Conservation (phyloP, 2,888 invertebrate species). For the Hirtodrosophila cameraria region DNA sequence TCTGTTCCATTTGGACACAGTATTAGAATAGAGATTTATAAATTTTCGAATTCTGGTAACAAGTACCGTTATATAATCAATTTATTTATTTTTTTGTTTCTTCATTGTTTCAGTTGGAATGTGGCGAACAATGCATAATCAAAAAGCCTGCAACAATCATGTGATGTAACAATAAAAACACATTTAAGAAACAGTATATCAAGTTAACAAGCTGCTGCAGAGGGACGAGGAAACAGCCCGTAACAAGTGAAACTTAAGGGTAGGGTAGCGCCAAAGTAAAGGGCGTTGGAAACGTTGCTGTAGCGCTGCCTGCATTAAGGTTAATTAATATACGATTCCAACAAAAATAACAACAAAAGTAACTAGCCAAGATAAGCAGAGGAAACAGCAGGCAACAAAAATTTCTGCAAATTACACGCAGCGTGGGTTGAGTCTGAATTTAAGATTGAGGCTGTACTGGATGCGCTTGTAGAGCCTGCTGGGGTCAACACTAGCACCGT, state of each 20-base stretch:
- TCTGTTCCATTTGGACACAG: too few species aligned
- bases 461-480: constrained; percentile 19
- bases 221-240: constrained; percentile 16
- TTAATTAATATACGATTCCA: constrained; percentile 78
- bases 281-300: constrained; percentile 9
- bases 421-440: constrained; percentile 46
- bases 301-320: constrained; percentile 58
- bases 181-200: constrained; percentile 57
- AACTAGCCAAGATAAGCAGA: constrained; percentile 32
- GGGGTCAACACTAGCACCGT: constrained; percentile 3
- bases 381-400: constrained; percentile 45
- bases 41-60: too few species aligned
- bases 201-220: constrained; percentile 56
- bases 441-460: background rate
- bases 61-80: constrained; percentile 5
- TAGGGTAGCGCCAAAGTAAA: constrained; percentile 35
- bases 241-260: constrained; percentile 37
- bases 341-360: constrained; percentile 49
- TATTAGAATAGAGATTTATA: too few species aligned
- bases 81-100: constrained; percentile 10
- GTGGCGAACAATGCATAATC: constrained; percentile 41
- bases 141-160: constrained; percentile 71
- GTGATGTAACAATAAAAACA: constrained; percentile 59
- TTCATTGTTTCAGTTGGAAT: constrained; percentile 13
- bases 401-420: constrained; percentile 66